Base-by-base conservation (phyloP, 2,113 vertebrate genomes). In the Toxotes chatareus region DNA sequence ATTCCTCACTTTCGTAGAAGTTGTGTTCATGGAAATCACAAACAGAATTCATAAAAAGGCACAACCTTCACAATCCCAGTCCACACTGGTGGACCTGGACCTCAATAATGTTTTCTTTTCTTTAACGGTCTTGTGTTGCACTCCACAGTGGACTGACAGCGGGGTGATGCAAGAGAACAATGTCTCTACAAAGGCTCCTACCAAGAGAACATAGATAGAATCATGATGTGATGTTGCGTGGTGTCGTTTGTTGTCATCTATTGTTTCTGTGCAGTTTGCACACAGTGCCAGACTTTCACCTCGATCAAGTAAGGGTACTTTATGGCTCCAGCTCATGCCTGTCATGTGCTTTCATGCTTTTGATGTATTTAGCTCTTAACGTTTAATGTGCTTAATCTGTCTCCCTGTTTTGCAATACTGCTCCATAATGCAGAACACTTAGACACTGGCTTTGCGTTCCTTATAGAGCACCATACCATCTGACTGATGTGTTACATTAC, bases 281-380 rank as follows among this genome's bases (percentile, higher is more conserved):
- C 4, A 40, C 4, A 8, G 13, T 23, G 27, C 57, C 57, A 19
- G 38, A 27, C 21, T 66, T n/a, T 49, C n/a, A 8, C 21, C 9
- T 38, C 19, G 4, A 34, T 61, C n/a, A 32, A 7, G 21, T 2
- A 7, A 34, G 36, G 12, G 0, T 2, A 23, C 10, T 19, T 38
- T 19, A 1, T 5, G 12, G 2, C 32, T 64, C 38, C 47, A 21
- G 49, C 19, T 21, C 17, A 49, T 51, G 49, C 19, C 49, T 56
- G 53, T 56, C 51, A 38, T 78, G n/a, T 16, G 13, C 62, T 46
- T n/a, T 53, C 17, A 63, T 53, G 53, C 17, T 17, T 59, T 42
- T 81, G 23, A 55, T 51, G 32, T 53, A 74, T 69, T 71, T 4
- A 64, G 77, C 59, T 64, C 46, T 46, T 47, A 11, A n/a, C 13